Evolutionary conservation across 2,113 vertebrate genomes (phyloP), one percentile per base, ranked within the genome.

Genomic region (Saguinus midas): DNA sequence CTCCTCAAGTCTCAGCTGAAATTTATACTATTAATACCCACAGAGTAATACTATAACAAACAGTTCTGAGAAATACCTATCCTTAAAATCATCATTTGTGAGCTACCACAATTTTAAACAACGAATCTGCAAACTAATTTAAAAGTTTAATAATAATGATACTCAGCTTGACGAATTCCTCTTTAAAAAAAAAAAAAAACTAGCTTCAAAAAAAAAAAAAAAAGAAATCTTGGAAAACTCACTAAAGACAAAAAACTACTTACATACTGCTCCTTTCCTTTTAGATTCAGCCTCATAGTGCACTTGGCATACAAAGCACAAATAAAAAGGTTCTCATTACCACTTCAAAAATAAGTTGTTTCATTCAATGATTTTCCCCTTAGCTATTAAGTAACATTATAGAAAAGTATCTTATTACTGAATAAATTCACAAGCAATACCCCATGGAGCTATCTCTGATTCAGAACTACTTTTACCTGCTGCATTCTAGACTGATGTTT

Each of bases 201-300:
- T 73, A 81, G 57, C 2, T 86, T 94, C 40, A 43, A 61, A 87
- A 91, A 48, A 45, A 61, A 87, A 91, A 48, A 45, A 78, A 55
- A 48, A 43, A 92, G 43, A 79, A 40, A 48, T 20, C 45, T 73
- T 1, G 4, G 10, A 96, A 66, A 73, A 90, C 64, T 82, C 16
- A 87, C n/a, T 14, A n/a, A 87, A 85, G 25, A 80, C 40, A 85
- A 95, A 96, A 86, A 91, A 50, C 40, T 94, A 14, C 58, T 92
- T 58, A 66, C 10, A 80, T 27, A 83, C 3, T 52, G 35, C 6
- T 32, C 43, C 40, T 68, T 66, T 97, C n/a, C 50, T 89, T 89
- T 87, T 61, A 80, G 32, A 73, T 27, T 78, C 58, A 79, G 6
- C 14, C 80, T 70, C 45, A 95, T 0, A 78, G 20, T 66, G 35